Evolutionary conservation across 2,113 vertebrate genomes (phyloP).

Genomic region (Cyphomyrus plagiostoma): DNA sequence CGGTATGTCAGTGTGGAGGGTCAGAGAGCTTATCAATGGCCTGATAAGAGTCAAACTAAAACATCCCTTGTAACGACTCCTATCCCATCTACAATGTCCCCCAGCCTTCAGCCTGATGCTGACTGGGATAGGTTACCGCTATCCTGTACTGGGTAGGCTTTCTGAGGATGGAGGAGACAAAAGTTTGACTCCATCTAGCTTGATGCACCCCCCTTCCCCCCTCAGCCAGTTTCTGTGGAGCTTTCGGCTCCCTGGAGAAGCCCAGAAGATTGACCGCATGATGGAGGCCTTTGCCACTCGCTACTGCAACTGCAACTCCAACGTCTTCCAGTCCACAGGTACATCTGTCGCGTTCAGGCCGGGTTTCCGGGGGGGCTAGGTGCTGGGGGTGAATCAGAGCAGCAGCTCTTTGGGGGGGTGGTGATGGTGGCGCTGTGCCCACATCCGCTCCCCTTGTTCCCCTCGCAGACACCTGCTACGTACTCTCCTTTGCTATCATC

Average conservation of each 20-base stretch:
- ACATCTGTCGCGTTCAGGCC: background rate
- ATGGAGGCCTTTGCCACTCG: slow-evolving; percentile 89
- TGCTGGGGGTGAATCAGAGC: background rate
- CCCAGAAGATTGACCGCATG: slow-evolving; percentile 96
- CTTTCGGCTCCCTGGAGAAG: slow-evolving; percentile 89
- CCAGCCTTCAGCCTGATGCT: background rate
- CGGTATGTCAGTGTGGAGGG: slow-evolving; percentile 61
- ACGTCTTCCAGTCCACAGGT: slow-evolving; percentile 89
- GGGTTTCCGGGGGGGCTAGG: background rate
- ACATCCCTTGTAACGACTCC: too few relatives aligned
- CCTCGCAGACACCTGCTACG: slow-evolving; percentile 84
- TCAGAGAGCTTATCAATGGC: background rate
- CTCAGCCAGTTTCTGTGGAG: slow-evolving; percentile 89
- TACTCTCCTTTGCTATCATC: slow-evolving; percentile 90
- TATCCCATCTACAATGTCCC: background rate
- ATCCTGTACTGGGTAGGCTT: background rate
- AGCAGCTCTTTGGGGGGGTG: background rate
- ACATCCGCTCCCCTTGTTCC: background rate
- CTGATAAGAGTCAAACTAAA: background rate
- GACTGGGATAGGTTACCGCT: background rate
- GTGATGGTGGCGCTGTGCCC: background rate
- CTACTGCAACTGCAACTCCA: slow-evolving; percentile 82
- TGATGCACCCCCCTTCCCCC: background rate
- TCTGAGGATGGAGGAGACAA: background rate
- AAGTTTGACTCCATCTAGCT: background rate